Evolutionary conservation across 1,140 invertebrate species (phyloP).

Genomic region (Oedothorax gibbosus): DNA sequence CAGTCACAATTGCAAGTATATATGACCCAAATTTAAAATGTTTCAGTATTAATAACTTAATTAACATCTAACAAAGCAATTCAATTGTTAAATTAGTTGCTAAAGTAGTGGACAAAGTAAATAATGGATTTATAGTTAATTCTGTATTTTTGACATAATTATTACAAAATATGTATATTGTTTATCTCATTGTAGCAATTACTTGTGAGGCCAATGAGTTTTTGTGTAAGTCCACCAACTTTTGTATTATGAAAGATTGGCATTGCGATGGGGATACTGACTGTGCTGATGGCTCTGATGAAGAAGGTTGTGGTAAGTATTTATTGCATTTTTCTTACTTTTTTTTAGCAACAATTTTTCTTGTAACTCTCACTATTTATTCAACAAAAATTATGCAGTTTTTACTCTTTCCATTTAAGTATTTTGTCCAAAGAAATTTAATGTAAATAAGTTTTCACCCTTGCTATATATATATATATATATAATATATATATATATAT

Average conservation of each 20-base stretch:
- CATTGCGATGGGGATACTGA: constrained; percentile 69
- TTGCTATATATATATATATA: too few species aligned
- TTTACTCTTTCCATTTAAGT: too few species aligned
- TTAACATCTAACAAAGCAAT: too few species aligned
- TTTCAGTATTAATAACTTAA: too few species aligned
- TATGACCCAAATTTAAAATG: too few species aligned
- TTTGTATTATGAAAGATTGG: constrained; percentile 67
- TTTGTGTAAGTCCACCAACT: constrained; percentile 64
- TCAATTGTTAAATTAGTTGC: not conserved
- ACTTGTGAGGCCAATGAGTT: constrained; percentile 65
- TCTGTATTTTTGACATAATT: not conserved
- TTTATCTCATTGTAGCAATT: constrained; percentile 44
- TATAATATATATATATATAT: too few species aligned
- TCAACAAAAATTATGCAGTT: too few species aligned
- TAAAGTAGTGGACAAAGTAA: not conserved
- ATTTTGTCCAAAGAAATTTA: too few species aligned
- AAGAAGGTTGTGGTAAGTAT: constrained; percentile 74
- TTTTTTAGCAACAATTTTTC: not conserved
- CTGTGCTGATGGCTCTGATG: constrained; percentile 81
- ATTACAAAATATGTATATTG: not conserved
- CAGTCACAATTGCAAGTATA: too few species aligned
- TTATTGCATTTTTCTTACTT: not conserved
- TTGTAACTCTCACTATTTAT: too few species aligned
- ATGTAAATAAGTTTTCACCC: too few species aligned
- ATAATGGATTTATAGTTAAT: too few species aligned